Base-by-base conservation (phyloP, 2,888 invertebrate species). In the Morpho helenor region DNA sequence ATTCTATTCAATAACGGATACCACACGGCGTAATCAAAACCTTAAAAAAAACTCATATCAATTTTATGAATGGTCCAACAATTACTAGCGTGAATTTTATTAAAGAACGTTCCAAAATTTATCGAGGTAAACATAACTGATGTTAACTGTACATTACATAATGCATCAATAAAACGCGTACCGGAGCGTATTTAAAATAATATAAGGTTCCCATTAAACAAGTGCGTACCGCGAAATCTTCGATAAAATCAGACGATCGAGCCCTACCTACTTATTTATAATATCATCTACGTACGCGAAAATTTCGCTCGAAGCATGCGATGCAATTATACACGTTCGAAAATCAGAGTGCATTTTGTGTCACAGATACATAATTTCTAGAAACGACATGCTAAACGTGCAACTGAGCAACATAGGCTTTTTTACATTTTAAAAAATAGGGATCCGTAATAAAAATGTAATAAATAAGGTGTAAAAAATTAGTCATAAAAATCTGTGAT, bases 291-390 rank as follows among this genome's bases (percentile, higher is more conserved):
- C 73, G 79, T 84, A 61, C 63, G 78, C 79, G 77, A 80, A 81
- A 79, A 79, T 77, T 81, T 82, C 76, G 73, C 76, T 74, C 70
- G 70, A 74, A 79, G 77, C 80, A 76, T 72, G 76, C 79, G 74
- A 73, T 74, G 79, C 77, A 85, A 87, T 87, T 87, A 85, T 76
- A 67, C 66, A 69, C 69, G 69, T 74, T 74, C 78, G 72, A 81
- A 85, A 84, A 84, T 80, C 79, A 65, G 78, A 74, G 75, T 75
- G 75, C 73, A 75, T 60, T 69, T 67, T 16, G 5, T 22, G 44
- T 62, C 70, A 59, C n/a, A 50, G 68, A 62, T 57, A 46, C 49
- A 31, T 7, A 7, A 7, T 3, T 4, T n/a, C 77, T 82, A 66
- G 84, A 83, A 67, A 68, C 53, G 74, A 8, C 65, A 48, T 40